These are phyloP conservation scores for Peucedramus taeniatus DNA, from an alignment of 2,113 vertebrate species.

Conservation along the genomic window DNA sequence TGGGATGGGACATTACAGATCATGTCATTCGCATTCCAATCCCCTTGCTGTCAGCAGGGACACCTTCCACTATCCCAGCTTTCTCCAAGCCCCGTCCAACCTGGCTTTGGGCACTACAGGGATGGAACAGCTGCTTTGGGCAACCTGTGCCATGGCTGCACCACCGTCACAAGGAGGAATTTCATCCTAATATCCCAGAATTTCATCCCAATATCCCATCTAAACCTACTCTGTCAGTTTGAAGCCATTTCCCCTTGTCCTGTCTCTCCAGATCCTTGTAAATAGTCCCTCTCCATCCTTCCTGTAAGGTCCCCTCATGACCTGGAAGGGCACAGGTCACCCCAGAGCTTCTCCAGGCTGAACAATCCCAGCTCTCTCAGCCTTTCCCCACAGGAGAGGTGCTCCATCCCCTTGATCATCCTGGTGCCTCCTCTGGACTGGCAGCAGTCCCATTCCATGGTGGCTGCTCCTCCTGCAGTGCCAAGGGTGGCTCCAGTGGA, in stretches of 20 bases:
- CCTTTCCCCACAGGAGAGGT: background rate
- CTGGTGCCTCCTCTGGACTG: background rate
- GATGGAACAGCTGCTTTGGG: background rate
- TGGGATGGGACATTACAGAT: too few species aligned
- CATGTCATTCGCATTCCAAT: background rate
- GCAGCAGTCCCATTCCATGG: too few species aligned
- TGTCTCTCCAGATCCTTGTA: background rate
- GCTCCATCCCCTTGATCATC: too few species aligned
- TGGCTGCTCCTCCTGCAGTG: too few species aligned
- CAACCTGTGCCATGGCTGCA: background rate
- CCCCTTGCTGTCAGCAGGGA: rapidly evolving
- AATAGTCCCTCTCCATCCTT: background rate
- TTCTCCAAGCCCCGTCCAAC: background rate
- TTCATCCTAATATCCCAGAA: background rate
- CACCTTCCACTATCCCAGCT: background rate
- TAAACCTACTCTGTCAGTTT: background rate
- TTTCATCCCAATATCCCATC: background rate
- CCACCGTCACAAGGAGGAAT: background rate
- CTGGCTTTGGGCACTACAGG: background rate
- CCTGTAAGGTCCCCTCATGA: background rate
- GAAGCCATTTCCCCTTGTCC: background rate
- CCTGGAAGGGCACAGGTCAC: background rate
- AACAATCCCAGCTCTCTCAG: background rate
- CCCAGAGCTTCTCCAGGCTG: background rate
- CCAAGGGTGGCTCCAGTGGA: too few species aligned